Percentiles rank a stretch among this genome's conserved stretches.
These are phyloP conservation scores for Dipus sagitta DNA, from an alignment of 2,797 vertebrate species.

Conservation along the genomic window DNA sequence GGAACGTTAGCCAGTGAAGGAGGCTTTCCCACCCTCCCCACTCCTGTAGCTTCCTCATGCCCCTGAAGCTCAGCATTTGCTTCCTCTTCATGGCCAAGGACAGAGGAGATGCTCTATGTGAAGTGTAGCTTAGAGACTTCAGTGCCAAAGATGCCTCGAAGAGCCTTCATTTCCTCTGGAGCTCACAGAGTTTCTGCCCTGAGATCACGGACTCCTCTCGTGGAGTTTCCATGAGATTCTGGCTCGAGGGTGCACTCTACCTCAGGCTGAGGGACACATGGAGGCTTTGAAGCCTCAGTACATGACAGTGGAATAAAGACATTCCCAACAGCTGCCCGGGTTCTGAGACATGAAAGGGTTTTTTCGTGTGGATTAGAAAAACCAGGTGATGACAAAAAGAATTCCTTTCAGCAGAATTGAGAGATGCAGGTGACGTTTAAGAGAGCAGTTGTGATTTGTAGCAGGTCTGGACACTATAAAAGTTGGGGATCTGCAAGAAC, in stretches of 20 bases:
- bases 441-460: not conserved
- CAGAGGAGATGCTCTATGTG: not conserved
- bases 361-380: not conserved
- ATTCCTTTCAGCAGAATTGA: not conserved
- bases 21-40: not conserved
- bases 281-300: not conserved
- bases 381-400: not conserved
- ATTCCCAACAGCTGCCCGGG: no score
- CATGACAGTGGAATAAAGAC: not conserved
- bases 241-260: not conserved
- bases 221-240: not conserved
- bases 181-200: not conserved
- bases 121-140: not conserved
- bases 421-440: not conserved
- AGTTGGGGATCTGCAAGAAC: not conserved
- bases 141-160: slow-evolving; percentile 63
- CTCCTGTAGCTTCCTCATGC: rapidly evolving
- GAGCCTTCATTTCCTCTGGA: not conserved
- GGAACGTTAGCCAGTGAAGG: not conserved
- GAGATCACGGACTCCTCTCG: not conserved
- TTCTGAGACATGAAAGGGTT: not conserved
- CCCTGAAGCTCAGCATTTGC: not conserved
- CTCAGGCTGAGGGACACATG: not conserved
- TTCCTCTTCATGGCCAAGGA: not conserved
- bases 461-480: not conserved